Evolutionary conservation across 1,140 invertebrate species (phyloP), one percentile per base, ranked within the genome.

Genomic region (Drosophila nigrodunni): DNA sequence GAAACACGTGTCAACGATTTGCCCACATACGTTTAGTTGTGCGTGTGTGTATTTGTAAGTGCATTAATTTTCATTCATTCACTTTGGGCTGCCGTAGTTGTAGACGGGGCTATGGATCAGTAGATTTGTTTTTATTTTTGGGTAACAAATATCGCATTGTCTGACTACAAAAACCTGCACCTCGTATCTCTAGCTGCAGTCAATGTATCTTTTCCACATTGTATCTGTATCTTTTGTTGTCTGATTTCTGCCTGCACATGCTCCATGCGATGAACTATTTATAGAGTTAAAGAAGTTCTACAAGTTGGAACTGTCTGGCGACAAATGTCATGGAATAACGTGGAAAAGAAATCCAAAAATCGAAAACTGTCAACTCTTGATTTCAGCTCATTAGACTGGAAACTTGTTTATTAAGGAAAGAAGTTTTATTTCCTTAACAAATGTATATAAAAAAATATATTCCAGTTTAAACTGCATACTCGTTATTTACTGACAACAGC

Each of bases 181-280:
- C 2, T 30, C 25, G 25, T 30, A 30, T 34, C n/a, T 47, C 44
- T 47, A 41, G 54, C 54, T 59, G 54, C 4, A 47, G 18, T 10
- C 35, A 43, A 9, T 18, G n/a, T 11, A 49, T 15, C 41, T 43
- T 7, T 10, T 43, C n/a, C 11, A 5, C 41, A 43, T 6, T 39
- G 44, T 49, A 41, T 64, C 47, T 60, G 54, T 7, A 60, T 74
- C 72, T 54, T 60, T 41, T 61, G 21, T 55, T 69, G 58, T 55
- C 59, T 69, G 34, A 47, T 69, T 39, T 62, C 59, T 54, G 44
- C 47, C 11, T 54, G 58, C 72, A 69, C 41, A 74, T 69, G 66
- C 25, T 61, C 65, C 55, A 68, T 60, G 70, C 39, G 47, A 55
- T 54, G 35, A 15, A 60, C 64, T 73, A 73, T 73, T 73, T 68